phyloP scores from a whole-genome alignment of 1,140 invertebrate genomes.

The Sitophilus oryzae region DNA sequence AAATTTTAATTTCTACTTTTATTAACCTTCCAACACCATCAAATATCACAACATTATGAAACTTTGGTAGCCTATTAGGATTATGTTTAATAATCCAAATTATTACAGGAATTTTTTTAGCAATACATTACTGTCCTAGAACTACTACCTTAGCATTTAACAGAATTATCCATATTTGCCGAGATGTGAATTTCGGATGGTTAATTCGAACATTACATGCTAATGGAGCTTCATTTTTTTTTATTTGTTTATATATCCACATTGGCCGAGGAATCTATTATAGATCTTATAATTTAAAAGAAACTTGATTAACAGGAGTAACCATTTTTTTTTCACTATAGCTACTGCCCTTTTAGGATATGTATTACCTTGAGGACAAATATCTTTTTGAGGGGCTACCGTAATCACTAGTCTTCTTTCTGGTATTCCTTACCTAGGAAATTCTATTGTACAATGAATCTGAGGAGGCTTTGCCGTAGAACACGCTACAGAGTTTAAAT shows the following conservation, averaged over 20 bases:
- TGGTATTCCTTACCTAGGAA: too few relatives aligned
- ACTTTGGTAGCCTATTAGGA: slow-evolving; percentile 53
- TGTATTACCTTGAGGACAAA: too few relatives aligned
- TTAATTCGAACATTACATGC: slow-evolving; percentile 52
- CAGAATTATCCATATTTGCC: slow-evolving; percentile 50
- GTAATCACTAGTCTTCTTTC: too few relatives aligned
- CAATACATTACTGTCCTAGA: slow-evolving; percentile 54
- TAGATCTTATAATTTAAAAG: slow-evolving; percentile 48
- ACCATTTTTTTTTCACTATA: slow-evolving; percentile 58
- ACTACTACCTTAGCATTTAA: slow-evolving; percentile 52
- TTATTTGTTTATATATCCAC: slow-evolving; percentile 50
- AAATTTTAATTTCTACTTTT: slow-evolving; percentile 50
- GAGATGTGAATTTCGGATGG: slow-evolving; percentile 52
- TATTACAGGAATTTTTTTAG: slow-evolving; percentile 53
- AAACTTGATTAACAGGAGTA: slow-evolving; percentile 52
- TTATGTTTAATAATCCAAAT: slow-evolving; percentile 56
- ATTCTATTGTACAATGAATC: too few relatives aligned
- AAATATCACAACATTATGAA: slow-evolving; percentile 50
- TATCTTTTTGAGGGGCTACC: too few relatives aligned
- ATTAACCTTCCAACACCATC: slow-evolving; percentile 51
- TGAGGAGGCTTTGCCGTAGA: too few relatives aligned
- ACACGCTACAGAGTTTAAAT: too few relatives aligned
- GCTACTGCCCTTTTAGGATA: slow-evolving; percentile 62
- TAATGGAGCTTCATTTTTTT: slow-evolving; percentile 52
- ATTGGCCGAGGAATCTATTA: slow-evolving; percentile 53